A percentile compares a stretch with the other conserved stretches of the same genome.
These are phyloP conservation scores for Aegithalos caudatus DNA, from an alignment of 2,113 vertebrate species.

Conservation along the genomic window DNA sequence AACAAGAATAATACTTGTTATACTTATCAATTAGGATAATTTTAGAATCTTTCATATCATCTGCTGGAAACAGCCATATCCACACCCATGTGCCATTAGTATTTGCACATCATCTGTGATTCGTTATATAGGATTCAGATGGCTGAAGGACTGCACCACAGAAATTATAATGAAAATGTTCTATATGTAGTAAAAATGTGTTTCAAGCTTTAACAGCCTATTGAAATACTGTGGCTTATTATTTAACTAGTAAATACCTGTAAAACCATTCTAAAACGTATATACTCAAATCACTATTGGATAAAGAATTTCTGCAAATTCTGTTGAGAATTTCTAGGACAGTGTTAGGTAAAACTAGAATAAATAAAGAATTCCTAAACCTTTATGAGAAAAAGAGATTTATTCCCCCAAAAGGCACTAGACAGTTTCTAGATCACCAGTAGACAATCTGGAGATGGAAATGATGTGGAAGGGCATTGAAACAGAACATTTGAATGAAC, in stretches of 20 bases:
- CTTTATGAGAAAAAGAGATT: neutral
- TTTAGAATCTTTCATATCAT: neutral
- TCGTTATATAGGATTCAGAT: neutral
- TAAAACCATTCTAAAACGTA: neutral
- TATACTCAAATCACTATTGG: neutral
- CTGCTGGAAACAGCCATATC: neutral
- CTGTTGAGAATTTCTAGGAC: neutral
- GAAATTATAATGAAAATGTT: neutral
- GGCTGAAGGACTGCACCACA: neutral
- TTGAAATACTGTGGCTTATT: neutral
- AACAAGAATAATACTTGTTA: neutral
- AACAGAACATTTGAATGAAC: neutral
- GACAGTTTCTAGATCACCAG: neutral
- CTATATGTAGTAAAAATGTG: neutral
- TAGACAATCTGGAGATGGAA: neutral
- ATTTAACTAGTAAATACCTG: neutral
- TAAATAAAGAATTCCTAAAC: neutral
- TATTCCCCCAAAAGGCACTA: neutral
- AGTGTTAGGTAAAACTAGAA: neutral
- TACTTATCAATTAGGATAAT: neutral
- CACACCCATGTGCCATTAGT: neutral
- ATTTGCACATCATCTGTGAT: neutral
- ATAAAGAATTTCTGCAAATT: neutral
- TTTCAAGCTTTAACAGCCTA: neutral
- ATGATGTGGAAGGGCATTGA: neutral